Base-by-base conservation (phyloP, 1,140 invertebrate genomes). In the Linepithema humile region DNA sequence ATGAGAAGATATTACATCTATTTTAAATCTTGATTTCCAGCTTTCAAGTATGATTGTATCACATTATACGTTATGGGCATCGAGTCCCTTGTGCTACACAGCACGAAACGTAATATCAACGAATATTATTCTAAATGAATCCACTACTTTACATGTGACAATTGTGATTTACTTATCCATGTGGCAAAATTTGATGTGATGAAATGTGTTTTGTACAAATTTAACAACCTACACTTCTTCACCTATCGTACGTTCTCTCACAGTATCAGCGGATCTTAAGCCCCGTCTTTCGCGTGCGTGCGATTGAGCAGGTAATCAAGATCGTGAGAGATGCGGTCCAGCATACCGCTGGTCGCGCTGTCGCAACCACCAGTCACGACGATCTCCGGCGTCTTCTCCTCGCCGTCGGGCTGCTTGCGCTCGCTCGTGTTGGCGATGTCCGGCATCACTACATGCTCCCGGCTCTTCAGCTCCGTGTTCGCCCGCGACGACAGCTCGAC, bases 291-390 rank as follows among this genome's bases (percentile, higher is more conserved):
- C 7, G 83, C 90, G 35, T 89, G 85, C 7, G 90, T 96, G 69
- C 96, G 95, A 91, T 97, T 97, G 64, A 97, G 92, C 77, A 97
- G 92, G 93, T 97, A 97, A 92, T 97, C 96, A 55, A 97, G 94
- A 92, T 97, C 96, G 88, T 96, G 96, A 1, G 96, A 96, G 89
- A 97, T 97, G 85, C 96, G 95, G 92, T 97, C 96, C 2, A 97
- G 92, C 94, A 97, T 96, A 67, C 96, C 96, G 45, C 85, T 92
- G n/a, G 87, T 90, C 0, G 90, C 92, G 15, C 75, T 88, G 17
- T 92, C 91, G 75, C 91, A 91, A 45, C 86, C 75, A 9, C 57
- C 48, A 4, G 90, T 91, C 0, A 91, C 84, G 2, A 78, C 78
- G 12, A 93, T 92, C 73, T 93, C 91, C 1, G 91, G 87, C 1